Evolutionary conservation across 2,797 vertebrate genomes (phyloP), one percentile per base, ranked within the genome.

Genomic region (Loriculus beryllinus): DNA sequence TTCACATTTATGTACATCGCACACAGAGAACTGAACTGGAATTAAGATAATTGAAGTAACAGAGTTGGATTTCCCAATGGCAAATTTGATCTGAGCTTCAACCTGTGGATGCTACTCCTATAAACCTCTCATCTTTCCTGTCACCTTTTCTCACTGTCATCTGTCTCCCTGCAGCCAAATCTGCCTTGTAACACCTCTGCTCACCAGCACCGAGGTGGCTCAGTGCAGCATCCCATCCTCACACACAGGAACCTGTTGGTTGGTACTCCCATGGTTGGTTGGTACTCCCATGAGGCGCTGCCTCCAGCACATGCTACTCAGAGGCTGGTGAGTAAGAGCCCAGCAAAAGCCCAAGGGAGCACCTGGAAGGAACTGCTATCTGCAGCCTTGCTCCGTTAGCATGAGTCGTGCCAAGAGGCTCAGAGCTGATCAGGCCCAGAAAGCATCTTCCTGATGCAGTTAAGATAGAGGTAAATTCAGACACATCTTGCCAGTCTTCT

Each of bases 241-340:
- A 59, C 54, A 29, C 10, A 29, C 0, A 1, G 60, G 23, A 77
- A 23, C 2, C 1, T 25, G n/a, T 74, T 51, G n/a, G n/a, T n/a
- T n/a, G n/a, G n/a, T n/a, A n/a, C n/a, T n/a, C n/a, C n/a, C n/a
- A n/a, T n/a, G n/a, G n/a, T n/a, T n/a, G n/a, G n/a, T n/a, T n/a
- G 65, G 64, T 42, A 49, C n/a, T 52, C 13, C 52, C 0, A 1
- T 0, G 1, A 88, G 39, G 39, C 1, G 0, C 17, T 0, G 0
- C 25, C 40, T 35, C 29, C 42, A 67, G 68, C 11, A 16, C 39
- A 10, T 62, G 23, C 26, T 82, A 25, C 35, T 71, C 16, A 7
- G 45, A 91, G 54, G 6, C 18, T 7, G 14, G 35, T 42, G 56
- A 85, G 29, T 40, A 59, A 40, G 37, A 39, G 37, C 37, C 37